Conservation (phyloP, 2,888 invertebrate genomes). For the Gymnoscelis rufifasciata region DNA sequence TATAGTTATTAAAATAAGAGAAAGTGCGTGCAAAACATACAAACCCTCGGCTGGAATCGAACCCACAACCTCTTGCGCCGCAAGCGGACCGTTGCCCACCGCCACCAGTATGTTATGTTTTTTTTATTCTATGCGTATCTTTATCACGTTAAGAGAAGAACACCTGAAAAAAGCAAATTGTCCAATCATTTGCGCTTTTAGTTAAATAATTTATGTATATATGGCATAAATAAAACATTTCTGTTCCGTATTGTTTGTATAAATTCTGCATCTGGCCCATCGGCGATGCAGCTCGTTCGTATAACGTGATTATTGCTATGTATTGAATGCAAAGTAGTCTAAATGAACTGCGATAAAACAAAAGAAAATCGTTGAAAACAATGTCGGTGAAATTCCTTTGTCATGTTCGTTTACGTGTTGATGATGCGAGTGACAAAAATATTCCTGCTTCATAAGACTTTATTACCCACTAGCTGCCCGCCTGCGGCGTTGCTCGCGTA, state of each 20-base stretch:
- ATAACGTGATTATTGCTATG: conserved; percentile 17
- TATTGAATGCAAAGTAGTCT: conserved; percentile 18
- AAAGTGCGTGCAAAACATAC: no score
- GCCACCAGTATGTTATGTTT: no score
- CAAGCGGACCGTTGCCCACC: no score
- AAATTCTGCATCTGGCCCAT: conserved; percentile 5
- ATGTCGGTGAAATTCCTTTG: neutral
- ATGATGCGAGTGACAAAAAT: no score
- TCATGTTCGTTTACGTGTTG: neutral
- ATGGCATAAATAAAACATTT: conserved; percentile 18
- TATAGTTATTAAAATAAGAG: no score
- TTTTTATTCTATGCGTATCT: no score
- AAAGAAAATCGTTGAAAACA: conserved; percentile 2
- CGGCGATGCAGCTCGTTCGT: conserved; percentile 12
- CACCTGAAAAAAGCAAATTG: neutral
- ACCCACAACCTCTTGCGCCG: no score
- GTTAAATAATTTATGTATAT: conserved; percentile 14
- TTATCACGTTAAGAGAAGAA: no score
- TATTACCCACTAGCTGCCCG: no score
- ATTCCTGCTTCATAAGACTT: no score
- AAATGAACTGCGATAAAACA: conserved; percentile 8
- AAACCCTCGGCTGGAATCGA: no score
- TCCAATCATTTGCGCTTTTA: conserved; percentile 10
- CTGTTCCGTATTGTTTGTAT: conserved; percentile 17
- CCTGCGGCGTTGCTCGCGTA: no score